phyloP scores from a whole-genome alignment of 2,113 vertebrate species.

The Oncorhynchus masou region DNA sequence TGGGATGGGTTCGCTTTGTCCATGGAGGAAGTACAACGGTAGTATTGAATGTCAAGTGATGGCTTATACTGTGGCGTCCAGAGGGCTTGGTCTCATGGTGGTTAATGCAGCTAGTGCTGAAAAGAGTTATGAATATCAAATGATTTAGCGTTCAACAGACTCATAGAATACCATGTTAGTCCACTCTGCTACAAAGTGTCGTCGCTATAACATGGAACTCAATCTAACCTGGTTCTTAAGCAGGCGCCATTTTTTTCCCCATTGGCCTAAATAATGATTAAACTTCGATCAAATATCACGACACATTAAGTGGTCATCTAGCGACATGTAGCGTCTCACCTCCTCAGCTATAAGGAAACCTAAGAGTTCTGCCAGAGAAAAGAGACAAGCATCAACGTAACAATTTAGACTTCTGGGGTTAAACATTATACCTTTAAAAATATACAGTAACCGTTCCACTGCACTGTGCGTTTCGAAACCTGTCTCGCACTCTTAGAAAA shows the following conservation, averaged over 20 bases:
- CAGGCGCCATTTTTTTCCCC: slow-evolving; percentile 59
- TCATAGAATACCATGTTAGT: slow-evolving; percentile 20
- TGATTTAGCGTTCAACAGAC: slow-evolving; percentile 44
- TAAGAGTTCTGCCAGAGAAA: slow-evolving; percentile 35
- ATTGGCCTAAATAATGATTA: slow-evolving; percentile 51
- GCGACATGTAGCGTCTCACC: slow-evolving; percentile 39
- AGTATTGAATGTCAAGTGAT: slow-evolving; percentile 62
- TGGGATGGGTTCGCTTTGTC: slow-evolving; percentile 59
- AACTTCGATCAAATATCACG: slow-evolving; percentile 22
- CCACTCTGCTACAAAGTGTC: slow-evolving; percentile 20
- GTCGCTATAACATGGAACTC: slow-evolving; percentile 25
- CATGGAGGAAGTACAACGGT: slow-evolving; percentile 54
- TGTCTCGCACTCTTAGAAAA: not conserved
- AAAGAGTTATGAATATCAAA: slow-evolving; percentile 46
- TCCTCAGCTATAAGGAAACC: slow-evolving; percentile 43
- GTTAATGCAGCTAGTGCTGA: slow-evolving; percentile 53
- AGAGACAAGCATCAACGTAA: not conserved
- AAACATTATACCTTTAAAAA: slow-evolving; percentile 67
- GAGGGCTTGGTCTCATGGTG: slow-evolving; percentile 26
- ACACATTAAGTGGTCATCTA: slow-evolving; percentile 55
- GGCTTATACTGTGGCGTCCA: slow-evolving; percentile 22
- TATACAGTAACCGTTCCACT: slow-evolving; percentile 28
- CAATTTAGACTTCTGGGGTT: slow-evolving; percentile 45
- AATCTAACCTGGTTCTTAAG: slow-evolving; percentile 30
- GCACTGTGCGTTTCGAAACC: slow-evolving; percentile 5